Conservation (phyloP, 2,113 vertebrate species). For the Brienomyrus brachyistius region DNA sequence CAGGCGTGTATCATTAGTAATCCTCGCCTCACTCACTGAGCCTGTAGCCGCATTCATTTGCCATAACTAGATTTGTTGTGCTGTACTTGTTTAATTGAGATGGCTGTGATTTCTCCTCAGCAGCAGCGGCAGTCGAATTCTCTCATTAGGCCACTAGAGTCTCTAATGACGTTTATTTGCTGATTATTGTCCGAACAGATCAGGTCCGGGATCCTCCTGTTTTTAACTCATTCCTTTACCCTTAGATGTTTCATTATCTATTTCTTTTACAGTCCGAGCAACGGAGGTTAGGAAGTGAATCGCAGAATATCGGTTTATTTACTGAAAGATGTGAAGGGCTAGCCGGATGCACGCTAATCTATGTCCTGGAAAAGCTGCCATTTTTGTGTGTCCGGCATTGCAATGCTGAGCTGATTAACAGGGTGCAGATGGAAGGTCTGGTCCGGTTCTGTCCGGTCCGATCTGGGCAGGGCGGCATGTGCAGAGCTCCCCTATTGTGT, state of each 20-base stretch:
- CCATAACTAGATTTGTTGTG: slow-evolving; percentile 13
- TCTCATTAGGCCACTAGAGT: neutral
- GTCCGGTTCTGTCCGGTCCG: neutral
- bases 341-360: neutral
- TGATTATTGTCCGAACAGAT: neutral
- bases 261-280: neutral
- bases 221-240: neutral
- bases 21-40: neutral
- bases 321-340: neutral
- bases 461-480: neutral
- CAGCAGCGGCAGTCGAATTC: neutral
- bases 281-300: neutral
- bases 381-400: neutral
- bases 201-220: neutral
- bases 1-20: neutral
- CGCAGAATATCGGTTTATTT: neutral
- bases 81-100: slow-evolving; percentile 31
- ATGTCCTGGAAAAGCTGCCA: neutral
- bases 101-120: slow-evolving; percentile 26
- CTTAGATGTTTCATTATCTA: neutral
- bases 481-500: neutral
- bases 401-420: neutral
- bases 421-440: neutral
- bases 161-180: neutral
- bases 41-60: neutral